Evolutionary conservation across 2,797 vertebrate species (phyloP), one percentile per base, ranked within the genome.

Genomic region (Falco cherrug): DNA sequence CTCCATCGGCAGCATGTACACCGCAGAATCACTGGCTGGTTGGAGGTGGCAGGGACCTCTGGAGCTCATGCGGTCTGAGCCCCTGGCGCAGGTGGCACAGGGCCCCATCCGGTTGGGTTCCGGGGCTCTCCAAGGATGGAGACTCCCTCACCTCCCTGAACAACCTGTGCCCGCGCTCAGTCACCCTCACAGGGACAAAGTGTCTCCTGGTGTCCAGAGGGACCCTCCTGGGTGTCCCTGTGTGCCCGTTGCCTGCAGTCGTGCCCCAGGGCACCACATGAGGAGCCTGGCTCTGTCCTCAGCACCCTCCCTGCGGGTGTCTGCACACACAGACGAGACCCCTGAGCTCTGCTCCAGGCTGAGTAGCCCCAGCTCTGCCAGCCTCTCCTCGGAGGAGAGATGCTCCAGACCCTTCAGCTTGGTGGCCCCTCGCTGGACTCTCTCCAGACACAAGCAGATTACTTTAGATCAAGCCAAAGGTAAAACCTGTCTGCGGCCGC

Each of bases 21-120:
- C 20, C 31, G 25, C 10, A 18, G 43, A 45, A 18, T 11, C 45
- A 9, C 54, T 5, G 29, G 6, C 19, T 7, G 31, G 14, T 5
- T 8, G 39, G 10, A 20, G 20, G 1, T 31, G 47, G 37, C 54
- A 10, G 45, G 13, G 19, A 61, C 33, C 37, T 29, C 31, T 10
- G 41, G 75, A 43, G 75, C n/a, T 26, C 9, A 3, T 17, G 22
- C 10, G 48, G 11, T 19, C 6, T 45, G 28, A 17, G 6, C 7
- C 25, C 41, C 9, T 24, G 13, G 35, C n/a, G 60, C 41, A 11
- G 48, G 8, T 3, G 43, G 28, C 24, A 31, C 63, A 43, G 63
- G 47, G 20, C 37, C 25, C 1, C 3, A 33, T 19, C 47, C 18
- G 2, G 22, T 2, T 3, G 13, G 51, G 4, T 10, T 39, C 48